Evolutionary conservation across 1,140 invertebrate genomes (phyloP).

Genomic region (Caenorhabditis latens): DNA sequence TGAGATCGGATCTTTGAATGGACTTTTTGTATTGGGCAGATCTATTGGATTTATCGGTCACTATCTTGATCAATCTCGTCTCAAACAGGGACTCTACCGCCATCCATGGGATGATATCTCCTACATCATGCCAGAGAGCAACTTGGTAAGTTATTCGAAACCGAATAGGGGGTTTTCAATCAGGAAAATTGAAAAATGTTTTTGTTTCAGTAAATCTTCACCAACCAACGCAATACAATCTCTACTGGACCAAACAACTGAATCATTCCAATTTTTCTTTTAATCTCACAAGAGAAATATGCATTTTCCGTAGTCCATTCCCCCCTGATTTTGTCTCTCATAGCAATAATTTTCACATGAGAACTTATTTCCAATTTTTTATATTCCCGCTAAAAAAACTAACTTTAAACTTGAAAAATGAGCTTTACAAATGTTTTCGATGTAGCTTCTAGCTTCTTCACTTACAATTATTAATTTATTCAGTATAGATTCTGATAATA

Average conservation of each 20-base stretch:
- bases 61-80: slow-evolving; percentile 96
- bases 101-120: slow-evolving; percentile 99
- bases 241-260: slow-evolving; percentile 12
- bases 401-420: neutral
- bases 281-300: neutral
- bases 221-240: neutral
- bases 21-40: slow-evolving; percentile 95
- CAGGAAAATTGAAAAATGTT: neutral
- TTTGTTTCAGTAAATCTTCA: neutral
- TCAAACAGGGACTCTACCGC: slow-evolving; percentile 98
- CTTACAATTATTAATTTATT: neutral
- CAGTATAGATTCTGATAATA: neutral
- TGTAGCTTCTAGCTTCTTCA: neutral
- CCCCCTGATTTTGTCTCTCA: no score
- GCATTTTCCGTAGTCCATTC: slow-evolving; percentile 5
- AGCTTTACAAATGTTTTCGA: no score
- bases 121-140: slow-evolving; percentile 89
- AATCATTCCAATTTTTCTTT: neutral
- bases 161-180: neutral
- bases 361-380: neutral
- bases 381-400: neutral
- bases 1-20: slow-evolving; percentile 97
- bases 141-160: slow-evolving; percentile 40
- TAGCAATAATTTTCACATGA: neutral
- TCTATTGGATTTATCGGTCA: slow-evolving; percentile 99